These are phyloP conservation scores for Anarrhichthys ocellatus DNA, from an alignment of 2,113 vertebrate species.

Conservation along the genomic window DNA sequence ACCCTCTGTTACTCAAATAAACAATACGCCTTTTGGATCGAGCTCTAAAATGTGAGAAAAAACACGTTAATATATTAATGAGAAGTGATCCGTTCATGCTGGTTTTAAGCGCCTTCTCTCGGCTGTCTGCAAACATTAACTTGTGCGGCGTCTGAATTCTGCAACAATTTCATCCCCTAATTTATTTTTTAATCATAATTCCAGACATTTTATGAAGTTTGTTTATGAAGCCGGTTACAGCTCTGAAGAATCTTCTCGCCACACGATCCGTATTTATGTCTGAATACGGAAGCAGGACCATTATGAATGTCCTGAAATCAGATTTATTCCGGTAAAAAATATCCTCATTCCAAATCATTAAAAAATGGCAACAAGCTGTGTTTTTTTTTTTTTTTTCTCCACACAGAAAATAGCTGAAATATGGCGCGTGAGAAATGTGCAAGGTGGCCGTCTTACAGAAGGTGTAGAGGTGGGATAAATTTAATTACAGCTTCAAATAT, in stretches of 20 bases:
- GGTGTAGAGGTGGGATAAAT: slow-evolving; percentile 87
- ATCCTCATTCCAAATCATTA: slow-evolving; percentile 73
- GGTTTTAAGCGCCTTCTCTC: slow-evolving; percentile 54
- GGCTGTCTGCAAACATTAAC: slow-evolving; percentile 85
- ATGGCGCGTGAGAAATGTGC: slow-evolving; percentile 77
- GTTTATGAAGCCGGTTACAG: slow-evolving; percentile 51
- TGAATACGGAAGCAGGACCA: slow-evolving; percentile 53
- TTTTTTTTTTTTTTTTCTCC: slow-evolving; percentile 10
- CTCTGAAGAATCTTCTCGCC: slow-evolving; percentile 43
- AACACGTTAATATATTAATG: slow-evolving; percentile 26
- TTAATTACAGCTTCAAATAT: slow-evolving; percentile 88
- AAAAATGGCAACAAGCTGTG: slow-evolving; percentile 76
- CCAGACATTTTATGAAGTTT: slow-evolving; percentile 56
- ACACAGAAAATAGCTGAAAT: slow-evolving; percentile 70
- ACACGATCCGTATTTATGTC: slow-evolving; percentile 57
- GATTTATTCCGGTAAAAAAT: slow-evolving; percentile 72
- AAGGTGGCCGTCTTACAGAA: slow-evolving; percentile 82
- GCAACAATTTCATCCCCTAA: neutral
- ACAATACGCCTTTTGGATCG: slow-evolving; percentile 1
- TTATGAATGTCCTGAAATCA: slow-evolving; percentile 75
- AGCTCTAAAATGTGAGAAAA: slow-evolving; percentile 3
- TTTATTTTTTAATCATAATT: slow-evolving; percentile 27
- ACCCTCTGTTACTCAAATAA: neutral
- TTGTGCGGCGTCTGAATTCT: slow-evolving; percentile 68
- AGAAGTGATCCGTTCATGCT: slow-evolving; percentile 10